Conservation (phyloP, 2,113 vertebrate species). For the Geococcyx californianus region DNA sequence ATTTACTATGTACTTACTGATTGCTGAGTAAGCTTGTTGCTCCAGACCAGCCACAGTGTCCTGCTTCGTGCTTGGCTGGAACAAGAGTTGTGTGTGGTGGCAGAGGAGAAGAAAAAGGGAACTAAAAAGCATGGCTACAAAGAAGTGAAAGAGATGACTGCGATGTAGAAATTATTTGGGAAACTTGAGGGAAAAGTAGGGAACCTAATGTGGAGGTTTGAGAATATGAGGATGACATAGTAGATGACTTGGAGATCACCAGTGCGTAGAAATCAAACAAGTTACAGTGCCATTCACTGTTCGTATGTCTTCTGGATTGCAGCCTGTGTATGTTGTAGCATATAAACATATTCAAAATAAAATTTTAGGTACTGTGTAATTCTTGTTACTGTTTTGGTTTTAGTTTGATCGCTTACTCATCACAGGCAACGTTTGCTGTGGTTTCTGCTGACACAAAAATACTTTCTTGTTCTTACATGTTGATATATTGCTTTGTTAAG, state of each 20-base stretch:
- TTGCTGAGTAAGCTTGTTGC: background rate
- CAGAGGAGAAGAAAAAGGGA: background rate
- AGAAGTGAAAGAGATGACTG: background rate
- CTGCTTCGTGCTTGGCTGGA: background rate
- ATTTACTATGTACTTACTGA: background rate
- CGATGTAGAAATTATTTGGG: background rate
- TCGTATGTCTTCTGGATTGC: background rate
- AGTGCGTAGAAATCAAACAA: background rate
- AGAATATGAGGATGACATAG: background rate
- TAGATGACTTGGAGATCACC: background rate
- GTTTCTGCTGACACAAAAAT: conserved; percentile 45
- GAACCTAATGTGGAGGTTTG: background rate
- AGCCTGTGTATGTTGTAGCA: background rate
- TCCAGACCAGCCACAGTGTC: background rate
- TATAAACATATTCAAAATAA: background rate
- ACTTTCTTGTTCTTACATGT: conserved; percentile 51
- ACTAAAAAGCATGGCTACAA: background rate
- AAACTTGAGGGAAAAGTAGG: background rate
- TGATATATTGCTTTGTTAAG: conserved; percentile 27
- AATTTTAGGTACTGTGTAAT: background rate
- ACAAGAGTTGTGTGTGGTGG: background rate
- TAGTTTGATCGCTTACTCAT: background rate
- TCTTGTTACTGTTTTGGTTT: background rate
- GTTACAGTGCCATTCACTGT: background rate
- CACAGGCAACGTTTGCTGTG: background rate